Conservation (phyloP, 2,797 vertebrate species). For the Oreochromis mossambicus region DNA sequence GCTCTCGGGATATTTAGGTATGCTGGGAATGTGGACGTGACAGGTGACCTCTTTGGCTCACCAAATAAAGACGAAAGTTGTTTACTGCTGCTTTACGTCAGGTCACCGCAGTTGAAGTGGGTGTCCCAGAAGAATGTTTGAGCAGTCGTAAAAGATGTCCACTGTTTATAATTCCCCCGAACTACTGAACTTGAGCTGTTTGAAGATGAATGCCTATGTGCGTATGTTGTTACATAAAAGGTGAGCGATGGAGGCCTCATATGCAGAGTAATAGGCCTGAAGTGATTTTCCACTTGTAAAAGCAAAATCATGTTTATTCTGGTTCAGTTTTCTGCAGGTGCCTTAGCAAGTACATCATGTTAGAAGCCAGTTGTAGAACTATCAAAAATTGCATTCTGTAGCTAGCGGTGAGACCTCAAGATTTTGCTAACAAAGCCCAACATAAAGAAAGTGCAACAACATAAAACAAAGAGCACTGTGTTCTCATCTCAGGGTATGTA, state of each 20-base stretch:
- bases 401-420: background rate
- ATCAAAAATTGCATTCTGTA: background rate
- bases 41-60: constrained; percentile 70
- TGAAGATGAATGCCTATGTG: background rate
- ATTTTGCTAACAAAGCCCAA: background rate
- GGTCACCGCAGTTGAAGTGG: constrained; percentile 53
- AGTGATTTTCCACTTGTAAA: background rate
- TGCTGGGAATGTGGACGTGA: constrained; percentile 67
- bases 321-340: background rate
- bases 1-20: constrained; percentile 63
- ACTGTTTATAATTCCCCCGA: constrained; percentile 33
- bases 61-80: constrained; percentile 58
- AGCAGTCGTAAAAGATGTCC: constrained; percentile 3
- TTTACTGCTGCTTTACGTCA: constrained; percentile 54
- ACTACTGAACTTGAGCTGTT: background rate
- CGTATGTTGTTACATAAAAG: background rate
- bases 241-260: background rate
- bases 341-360: background rate
- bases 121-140: constrained; percentile 44
- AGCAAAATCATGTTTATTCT: background rate
- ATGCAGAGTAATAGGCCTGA: background rate
- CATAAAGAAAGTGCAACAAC: background rate
- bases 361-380: background rate
- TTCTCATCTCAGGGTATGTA: background rate
- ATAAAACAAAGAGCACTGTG: background rate